phyloP scores from a whole-genome alignment of 1,140 invertebrate species.

The Lepidurus packardi region DNA sequence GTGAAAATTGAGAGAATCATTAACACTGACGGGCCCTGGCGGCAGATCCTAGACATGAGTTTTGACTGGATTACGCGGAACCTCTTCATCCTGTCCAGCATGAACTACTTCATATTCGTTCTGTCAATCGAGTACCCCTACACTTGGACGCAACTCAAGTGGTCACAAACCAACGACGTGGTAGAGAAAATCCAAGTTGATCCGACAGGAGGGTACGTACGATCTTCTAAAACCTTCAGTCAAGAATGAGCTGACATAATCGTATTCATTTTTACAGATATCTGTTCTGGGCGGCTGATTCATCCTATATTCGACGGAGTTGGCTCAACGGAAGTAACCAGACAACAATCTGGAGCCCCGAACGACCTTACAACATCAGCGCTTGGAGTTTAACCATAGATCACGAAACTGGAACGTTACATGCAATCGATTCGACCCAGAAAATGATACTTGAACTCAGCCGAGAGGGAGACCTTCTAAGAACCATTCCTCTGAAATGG shows the following conservation, averaged over 20 bases:
- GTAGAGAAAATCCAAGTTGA: background rate
- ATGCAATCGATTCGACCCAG: background rate
- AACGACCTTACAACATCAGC: background rate
- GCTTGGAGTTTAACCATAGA: constrained; percentile 12
- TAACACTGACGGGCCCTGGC: background rate
- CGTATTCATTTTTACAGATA: background rate
- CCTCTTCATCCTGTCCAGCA: background rate
- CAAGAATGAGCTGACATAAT: background rate
- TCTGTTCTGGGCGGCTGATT: background rate
- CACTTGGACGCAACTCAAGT: background rate
- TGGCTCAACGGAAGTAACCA: background rate
- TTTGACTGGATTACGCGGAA: background rate
- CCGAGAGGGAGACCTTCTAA: background rate
- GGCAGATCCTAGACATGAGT: background rate
- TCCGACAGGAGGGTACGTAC: background rate
- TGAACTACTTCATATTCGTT: background rate
- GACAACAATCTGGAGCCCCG: background rate
- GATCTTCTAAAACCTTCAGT: background rate
- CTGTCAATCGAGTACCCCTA: background rate
- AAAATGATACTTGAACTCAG: background rate
- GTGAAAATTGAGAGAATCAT: background rate
- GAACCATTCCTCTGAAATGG: background rate
- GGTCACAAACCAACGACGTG: background rate
- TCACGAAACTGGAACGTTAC: background rate
- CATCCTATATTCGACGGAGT: background rate